Evolutionary conservation across 2,113 vertebrate genomes (phyloP).

Genomic region (Suricata suricatta): DNA sequence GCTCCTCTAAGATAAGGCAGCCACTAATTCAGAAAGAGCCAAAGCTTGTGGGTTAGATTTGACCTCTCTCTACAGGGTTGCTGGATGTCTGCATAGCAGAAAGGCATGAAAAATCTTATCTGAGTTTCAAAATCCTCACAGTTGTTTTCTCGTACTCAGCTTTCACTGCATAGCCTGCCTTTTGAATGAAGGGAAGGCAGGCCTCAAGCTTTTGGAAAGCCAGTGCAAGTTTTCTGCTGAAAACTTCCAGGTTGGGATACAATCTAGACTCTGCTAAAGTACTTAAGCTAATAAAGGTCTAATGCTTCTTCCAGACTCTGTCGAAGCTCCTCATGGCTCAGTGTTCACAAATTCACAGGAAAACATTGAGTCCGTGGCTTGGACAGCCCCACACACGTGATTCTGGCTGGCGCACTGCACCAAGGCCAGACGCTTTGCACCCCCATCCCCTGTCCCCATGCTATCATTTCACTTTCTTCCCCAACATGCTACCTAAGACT

Average conservation of each 20-base stretch:
- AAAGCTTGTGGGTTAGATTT: neutral
- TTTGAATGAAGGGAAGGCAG: constrained; percentile 38
- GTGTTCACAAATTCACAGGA: constrained; percentile 17
- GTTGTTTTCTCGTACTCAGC: constrained; percentile 70
- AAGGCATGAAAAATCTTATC: constrained; percentile 54
- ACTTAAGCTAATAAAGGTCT: constrained; percentile 79
- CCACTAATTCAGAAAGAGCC: constrained; percentile 36
- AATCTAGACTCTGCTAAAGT: constrained; percentile 81
- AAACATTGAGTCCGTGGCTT: constrained; percentile 41
- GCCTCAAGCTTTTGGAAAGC: constrained; percentile 75
- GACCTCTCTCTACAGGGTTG: neutral
- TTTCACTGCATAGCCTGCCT: constrained; percentile 69
- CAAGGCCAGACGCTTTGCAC: neutral
- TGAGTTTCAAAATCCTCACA: constrained; percentile 46
- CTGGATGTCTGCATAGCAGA: constrained; percentile 46
- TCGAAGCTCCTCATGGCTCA: constrained; percentile 51
- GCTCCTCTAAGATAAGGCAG: constrained; percentile 33
- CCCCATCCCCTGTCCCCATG: neutral
- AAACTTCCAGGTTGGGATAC: constrained; percentile 73
- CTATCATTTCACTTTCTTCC: neutral
- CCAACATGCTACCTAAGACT: neutral
- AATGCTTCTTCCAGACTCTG: constrained; percentile 77
- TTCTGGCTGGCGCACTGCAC: neutral
- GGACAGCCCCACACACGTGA: constrained; percentile 38
- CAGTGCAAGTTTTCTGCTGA: constrained; percentile 63